Conservation (phyloP, 1,140 invertebrate genomes). For the Popillia japonica region DNA sequence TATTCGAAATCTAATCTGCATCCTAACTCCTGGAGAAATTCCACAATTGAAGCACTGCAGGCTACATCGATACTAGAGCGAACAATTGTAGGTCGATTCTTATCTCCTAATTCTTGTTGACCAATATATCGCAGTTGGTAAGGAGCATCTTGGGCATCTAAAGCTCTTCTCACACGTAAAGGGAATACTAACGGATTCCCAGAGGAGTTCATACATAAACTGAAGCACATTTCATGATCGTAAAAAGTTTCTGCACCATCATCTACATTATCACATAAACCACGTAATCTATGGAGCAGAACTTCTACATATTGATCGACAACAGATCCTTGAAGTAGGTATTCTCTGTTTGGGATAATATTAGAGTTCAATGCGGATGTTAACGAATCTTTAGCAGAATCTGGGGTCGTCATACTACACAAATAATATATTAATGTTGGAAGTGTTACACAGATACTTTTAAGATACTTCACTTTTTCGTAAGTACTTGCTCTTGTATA, state of each 20-base stretch:
- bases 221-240: slow-evolving; percentile 89
- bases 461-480: not conserved
- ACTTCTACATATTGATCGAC: slow-evolving; percentile 91
- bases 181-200: slow-evolving; percentile 60
- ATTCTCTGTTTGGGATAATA: slow-evolving; percentile 90
- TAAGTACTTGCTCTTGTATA: too few relatives aligned
- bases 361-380: slow-evolving; percentile 80
- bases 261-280: slow-evolving; percentile 94
- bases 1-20: slow-evolving; percentile 93
- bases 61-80: slow-evolving; percentile 92
- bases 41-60: slow-evolving; percentile 86
- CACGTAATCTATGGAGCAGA: slow-evolving; percentile 88
- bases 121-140: slow-evolving; percentile 91
- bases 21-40: slow-evolving; percentile 92
- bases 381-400: slow-evolving; percentile 80
- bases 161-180: slow-evolving; percentile 78
- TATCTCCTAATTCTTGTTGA: slow-evolving; percentile 88
- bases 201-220: slow-evolving; percentile 70
- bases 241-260: slow-evolving; percentile 89
- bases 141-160: slow-evolving; percentile 80
- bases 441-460: not conserved
- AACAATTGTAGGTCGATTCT: slow-evolving; percentile 87
- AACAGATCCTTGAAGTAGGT: slow-evolving; percentile 90
- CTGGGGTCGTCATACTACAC: slow-evolving; percentile 59
- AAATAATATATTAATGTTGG: not conserved